phyloP scores from a whole-genome alignment of 1,140 invertebrate genomes.

The Coenobita brevimanus region DNA sequence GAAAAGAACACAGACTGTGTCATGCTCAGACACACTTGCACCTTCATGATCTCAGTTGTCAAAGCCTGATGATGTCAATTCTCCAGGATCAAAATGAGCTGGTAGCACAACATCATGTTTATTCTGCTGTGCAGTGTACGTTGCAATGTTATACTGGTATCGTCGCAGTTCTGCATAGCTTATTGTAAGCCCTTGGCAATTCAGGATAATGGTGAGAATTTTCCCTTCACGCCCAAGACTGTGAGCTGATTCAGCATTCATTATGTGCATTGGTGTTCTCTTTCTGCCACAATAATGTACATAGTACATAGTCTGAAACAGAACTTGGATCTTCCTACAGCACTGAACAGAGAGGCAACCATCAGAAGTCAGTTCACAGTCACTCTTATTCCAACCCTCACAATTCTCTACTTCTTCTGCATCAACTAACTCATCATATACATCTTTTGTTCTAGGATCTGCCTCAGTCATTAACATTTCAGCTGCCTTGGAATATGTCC shows the following conservation, averaged over 20 bases:
- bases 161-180: constrained; percentile 13
- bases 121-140: constrained; percentile 27
- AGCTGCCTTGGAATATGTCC: constrained; percentile 5
- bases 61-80: background rate
- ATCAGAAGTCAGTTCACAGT: background rate
- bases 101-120: background rate
- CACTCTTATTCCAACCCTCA: background rate
- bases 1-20: constrained; percentile 22
- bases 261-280: constrained; percentile 24
- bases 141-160: constrained; percentile 28
- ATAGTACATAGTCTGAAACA: constrained; percentile 16
- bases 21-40: constrained; percentile 23
- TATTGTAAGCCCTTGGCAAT: constrained; percentile 15
- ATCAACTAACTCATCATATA: background rate
- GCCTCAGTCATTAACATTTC: background rate
- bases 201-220: constrained; percentile 6
- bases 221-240: constrained; percentile 10
- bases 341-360: background rate
- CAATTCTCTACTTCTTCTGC: background rate
- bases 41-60: constrained; percentile 34
- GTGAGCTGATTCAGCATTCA: constrained; percentile 24
- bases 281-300: constrained; percentile 3
- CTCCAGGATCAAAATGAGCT: constrained; percentile 24
- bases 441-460: background rate
- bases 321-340: constrained; percentile 8